phyloP scores from a whole-genome alignment of 2,113 vertebrate species.

The Corythornis vintsioides region DNA sequence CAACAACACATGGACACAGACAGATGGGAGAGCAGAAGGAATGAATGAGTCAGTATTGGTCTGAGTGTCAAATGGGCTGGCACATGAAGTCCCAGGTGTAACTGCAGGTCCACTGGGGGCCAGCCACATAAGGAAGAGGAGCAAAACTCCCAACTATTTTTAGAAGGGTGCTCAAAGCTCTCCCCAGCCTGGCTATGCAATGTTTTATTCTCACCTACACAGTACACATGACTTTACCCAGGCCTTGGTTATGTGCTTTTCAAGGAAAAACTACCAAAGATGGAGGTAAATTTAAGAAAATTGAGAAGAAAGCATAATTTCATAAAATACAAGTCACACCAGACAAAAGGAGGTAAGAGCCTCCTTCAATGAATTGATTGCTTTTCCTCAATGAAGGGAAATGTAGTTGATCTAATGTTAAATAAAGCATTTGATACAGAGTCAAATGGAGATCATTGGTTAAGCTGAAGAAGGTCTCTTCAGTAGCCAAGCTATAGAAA shows the following conservation, averaged over 20 bases:
- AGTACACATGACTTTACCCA: not conserved
- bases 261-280: not conserved
- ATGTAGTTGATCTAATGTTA: not conserved
- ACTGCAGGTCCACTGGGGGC: not conserved
- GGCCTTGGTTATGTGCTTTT: not conserved
- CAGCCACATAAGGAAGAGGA: not conserved
- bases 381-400: not conserved
- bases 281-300: not conserved
- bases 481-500: not conserved
- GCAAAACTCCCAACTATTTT: not conserved
- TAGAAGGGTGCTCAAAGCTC: not conserved
- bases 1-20: not conserved
- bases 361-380: not conserved
- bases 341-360: not conserved
- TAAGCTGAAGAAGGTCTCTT: not conserved
- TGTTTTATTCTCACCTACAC: not conserved
- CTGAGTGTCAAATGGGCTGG: not conserved
- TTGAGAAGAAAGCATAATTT: not conserved
- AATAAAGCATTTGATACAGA: not conserved
- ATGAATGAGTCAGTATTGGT: slow-evolving; percentile 19
- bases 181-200: not conserved
- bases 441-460: not conserved
- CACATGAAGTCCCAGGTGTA: slow-evolving; percentile 4
- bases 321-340: not conserved
- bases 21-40: slow-evolving; percentile 60